Evolutionary conservation across 2,797 vertebrate genomes (phyloP).

Genomic region (Oryzias sinensis): DNA sequence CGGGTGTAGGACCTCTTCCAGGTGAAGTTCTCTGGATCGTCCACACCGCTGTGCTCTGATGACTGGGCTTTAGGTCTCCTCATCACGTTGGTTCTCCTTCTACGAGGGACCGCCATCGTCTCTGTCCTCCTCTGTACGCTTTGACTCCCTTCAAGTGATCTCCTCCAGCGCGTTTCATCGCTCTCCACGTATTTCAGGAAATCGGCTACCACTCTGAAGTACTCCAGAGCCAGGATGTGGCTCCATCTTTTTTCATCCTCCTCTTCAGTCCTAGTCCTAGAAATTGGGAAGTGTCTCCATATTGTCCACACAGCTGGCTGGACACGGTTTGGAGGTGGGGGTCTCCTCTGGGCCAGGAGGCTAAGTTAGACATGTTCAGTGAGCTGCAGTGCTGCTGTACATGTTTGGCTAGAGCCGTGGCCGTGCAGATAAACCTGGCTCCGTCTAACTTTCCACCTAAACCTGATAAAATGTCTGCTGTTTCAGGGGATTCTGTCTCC

Average conservation of each 20-base stretch:
- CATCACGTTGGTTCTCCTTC: conserved; percentile 48
- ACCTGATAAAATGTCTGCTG: conserved; percentile 3
- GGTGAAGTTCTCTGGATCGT: conserved; percentile 71
- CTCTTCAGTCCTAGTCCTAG: background rate
- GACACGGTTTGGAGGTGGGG: conserved; percentile 81
- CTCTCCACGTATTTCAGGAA: conserved; percentile 82
- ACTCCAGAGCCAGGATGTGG: conserved; percentile 81
- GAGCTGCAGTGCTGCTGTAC: conserved; percentile 72
- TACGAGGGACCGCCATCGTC: conserved; percentile 15
- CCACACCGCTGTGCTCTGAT: conserved; percentile 15
- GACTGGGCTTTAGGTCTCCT: conserved; percentile 37
- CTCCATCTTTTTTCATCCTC: conserved; percentile 74
- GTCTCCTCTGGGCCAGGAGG: conserved; percentile 72
- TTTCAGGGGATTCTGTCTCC: conserved; percentile 9
- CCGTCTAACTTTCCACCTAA: conserved; percentile 37
- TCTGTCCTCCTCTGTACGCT: conserved; percentile 32
- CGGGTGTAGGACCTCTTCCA: conserved; percentile 89
- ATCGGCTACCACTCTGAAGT: conserved; percentile 78
- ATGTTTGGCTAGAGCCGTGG: conserved; percentile 81
- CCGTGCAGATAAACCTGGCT: conserved; percentile 79
- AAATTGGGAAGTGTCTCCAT: conserved; percentile 51
- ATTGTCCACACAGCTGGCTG: conserved; percentile 71
- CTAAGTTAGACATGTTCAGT: conserved; percentile 50
- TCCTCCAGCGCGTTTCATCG: conserved; percentile 37
- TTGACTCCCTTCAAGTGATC: conserved; percentile 32